Conservation (phyloP, 2,888 invertebrate species). For the Pseudanteris insignis region DNA sequence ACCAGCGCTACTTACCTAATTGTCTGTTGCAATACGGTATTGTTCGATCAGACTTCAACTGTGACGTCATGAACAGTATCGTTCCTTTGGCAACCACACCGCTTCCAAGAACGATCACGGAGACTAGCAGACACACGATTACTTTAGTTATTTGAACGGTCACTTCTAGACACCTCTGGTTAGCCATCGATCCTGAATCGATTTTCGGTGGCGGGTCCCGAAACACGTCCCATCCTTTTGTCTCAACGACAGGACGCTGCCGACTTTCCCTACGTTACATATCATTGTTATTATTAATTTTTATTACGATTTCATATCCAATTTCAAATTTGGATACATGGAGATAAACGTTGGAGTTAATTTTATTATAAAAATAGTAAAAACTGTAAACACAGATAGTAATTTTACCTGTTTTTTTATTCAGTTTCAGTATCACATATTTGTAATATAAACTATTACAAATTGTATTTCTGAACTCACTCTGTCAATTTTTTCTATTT, state of each 20-base stretch:
- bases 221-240: slow-evolving; percentile 98
- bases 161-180: slow-evolving; percentile 85
- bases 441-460: no score
- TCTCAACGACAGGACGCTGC: slow-evolving; percentile 84
- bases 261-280: slow-evolving; percentile 57
- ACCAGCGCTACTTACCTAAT: slow-evolving; percentile 72
- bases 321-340: no score
- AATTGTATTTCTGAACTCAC: no score
- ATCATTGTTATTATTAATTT: no score
- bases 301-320: no score
- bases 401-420: no score
- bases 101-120: slow-evolving; percentile 83
- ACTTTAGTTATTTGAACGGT: slow-evolving; percentile 86
- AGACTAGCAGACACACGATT: slow-evolving; percentile 85
- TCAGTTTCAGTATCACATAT: no score
- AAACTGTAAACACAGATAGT: no score
- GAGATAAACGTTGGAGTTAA: no score
- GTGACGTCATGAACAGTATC: slow-evolving; percentile 91
- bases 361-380: no score
- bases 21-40: slow-evolving; percentile 85
- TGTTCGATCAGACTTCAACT: slow-evolving; percentile 79
- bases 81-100: slow-evolving; percentile 90
- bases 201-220: slow-evolving; percentile 88
- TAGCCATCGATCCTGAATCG: slow-evolving; percentile 89
- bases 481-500: no score